Base-by-base conservation (phyloP, 2,888 invertebrate genomes). In the Halictus ligatus region DNA sequence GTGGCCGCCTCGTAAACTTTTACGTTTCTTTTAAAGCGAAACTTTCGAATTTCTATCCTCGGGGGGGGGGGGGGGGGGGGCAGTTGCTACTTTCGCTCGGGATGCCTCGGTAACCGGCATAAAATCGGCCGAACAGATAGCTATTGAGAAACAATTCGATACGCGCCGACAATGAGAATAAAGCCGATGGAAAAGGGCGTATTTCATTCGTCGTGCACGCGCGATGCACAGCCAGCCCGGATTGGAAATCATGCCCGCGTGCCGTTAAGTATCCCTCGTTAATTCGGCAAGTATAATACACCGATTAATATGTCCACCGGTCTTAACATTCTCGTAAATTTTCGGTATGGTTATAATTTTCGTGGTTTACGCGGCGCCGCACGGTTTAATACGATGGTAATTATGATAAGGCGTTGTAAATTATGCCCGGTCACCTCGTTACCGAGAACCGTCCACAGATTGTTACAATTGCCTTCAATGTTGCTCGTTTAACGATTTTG, bases 321-420 rank as follows among this genome's bases (percentile, higher is more conserved):
- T 58, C 85, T 85, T 85, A 80, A 85, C 75, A 67, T 60, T 50
- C 80, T 86, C 85, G 80, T 85, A 85, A 85, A 85, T 85, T 73
- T 29, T 25, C 80, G 48, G 74, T 80, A 76, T 60, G 80, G 67
- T 48, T 76, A 75, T 85, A 67, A 76, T 73, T 85, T 72, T 80
- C 76, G 48, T 25, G 73, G 40, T 76, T 80, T 85, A 73, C 67
- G 72, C 46, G 12, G 50, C 35, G 12, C 58, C 18, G 29, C 6
- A 1, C 25, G 25, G 64, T 54, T 73, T 84, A 85, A 85, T 71
- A 25, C 75, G 71, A 75, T 79, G 71, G 80, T 46, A 73, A 85
- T 85, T 73, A 72, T 73, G 85, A 80, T 80, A 85, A 80, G 75
- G 48, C n/a, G 80, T 0, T 67, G 76, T 85, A 85, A 85, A 85